phyloP scores from a whole-genome alignment of 2,797 vertebrate genomes.

The Argya squamiceps region DNA sequence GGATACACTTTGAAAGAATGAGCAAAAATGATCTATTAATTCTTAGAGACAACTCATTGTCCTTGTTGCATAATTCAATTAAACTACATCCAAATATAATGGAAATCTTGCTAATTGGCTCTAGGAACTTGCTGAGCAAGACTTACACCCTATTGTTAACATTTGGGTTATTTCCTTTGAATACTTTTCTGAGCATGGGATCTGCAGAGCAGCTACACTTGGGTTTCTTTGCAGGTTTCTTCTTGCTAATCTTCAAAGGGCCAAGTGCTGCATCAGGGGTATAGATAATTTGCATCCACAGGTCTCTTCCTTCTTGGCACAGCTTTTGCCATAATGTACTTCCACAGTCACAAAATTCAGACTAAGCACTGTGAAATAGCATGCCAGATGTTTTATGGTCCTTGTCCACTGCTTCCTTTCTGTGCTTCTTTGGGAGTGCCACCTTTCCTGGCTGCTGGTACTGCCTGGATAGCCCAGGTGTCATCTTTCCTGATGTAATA shows the following conservation, averaged over 20 bases:
- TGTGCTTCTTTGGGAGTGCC: background rate
- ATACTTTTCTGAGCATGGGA: background rate
- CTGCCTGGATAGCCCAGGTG: background rate
- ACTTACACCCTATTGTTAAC: background rate
- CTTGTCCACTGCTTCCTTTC: background rate
- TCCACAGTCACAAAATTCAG: background rate
- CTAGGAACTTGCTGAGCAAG: constrained; percentile 19
- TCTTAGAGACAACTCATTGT: background rate
- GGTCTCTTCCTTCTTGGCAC: background rate
- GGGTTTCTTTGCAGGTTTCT: background rate
- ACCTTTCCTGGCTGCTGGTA: background rate
- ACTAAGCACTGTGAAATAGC: background rate
- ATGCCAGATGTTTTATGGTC: background rate
- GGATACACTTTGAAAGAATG: background rate
- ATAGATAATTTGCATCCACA: background rate
- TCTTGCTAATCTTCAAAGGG: background rate
- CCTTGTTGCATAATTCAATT: constrained; percentile 50
- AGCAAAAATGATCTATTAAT: constrained; percentile 44
- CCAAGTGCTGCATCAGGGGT: background rate
- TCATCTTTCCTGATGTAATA: background rate
- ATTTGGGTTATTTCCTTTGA: background rate
- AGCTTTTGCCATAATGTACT: background rate
- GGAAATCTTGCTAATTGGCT: constrained; percentile 24
- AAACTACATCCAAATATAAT: constrained; percentile 42
- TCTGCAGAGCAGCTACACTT: background rate